Evolutionary conservation across 1,140 invertebrate genomes (phyloP).

Genomic region (Bombus sibiricus): DNA sequence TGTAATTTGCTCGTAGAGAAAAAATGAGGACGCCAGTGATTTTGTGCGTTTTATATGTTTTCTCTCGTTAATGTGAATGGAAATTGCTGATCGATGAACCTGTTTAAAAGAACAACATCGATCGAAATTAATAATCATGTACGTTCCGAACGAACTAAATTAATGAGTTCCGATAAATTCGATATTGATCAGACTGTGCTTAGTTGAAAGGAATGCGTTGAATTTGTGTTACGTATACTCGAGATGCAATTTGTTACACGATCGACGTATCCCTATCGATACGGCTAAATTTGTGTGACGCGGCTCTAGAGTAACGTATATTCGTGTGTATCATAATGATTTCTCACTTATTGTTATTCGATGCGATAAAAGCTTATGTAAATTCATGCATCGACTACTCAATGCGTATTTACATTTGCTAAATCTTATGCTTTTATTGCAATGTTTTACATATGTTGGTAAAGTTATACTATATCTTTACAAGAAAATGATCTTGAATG

Average conservation of each 20-base stretch:
- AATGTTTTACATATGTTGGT: too few relatives aligned
- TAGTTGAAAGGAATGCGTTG: background rate
- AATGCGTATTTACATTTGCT: too few relatives aligned
- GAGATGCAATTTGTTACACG: background rate
- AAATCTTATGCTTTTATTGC: too few relatives aligned
- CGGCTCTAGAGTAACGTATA: background rate
- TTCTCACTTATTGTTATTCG: too few relatives aligned
- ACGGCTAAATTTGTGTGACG: background rate
- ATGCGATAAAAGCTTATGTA: too few relatives aligned
- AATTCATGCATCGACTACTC: too few relatives aligned
- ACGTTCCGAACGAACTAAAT: background rate
- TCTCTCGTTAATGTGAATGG: background rate
- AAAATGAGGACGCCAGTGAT: background rate
- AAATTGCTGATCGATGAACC: background rate
- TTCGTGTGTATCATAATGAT: background rate
- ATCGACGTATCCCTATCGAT: background rate
- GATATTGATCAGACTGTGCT: background rate
- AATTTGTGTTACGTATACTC: background rate
- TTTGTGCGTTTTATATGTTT: background rate
- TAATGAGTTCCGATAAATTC: slow-evolving; percentile 13
- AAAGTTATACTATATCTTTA: too few relatives aligned
- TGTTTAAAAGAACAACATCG: background rate
- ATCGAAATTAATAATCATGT: slow-evolving; percentile 22
- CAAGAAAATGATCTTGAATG: background rate
- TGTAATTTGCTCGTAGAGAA: background rate